Evolutionary conservation across 2,888 invertebrate genomes (phyloP).

Genomic region (Plebejus melissa): DNA sequence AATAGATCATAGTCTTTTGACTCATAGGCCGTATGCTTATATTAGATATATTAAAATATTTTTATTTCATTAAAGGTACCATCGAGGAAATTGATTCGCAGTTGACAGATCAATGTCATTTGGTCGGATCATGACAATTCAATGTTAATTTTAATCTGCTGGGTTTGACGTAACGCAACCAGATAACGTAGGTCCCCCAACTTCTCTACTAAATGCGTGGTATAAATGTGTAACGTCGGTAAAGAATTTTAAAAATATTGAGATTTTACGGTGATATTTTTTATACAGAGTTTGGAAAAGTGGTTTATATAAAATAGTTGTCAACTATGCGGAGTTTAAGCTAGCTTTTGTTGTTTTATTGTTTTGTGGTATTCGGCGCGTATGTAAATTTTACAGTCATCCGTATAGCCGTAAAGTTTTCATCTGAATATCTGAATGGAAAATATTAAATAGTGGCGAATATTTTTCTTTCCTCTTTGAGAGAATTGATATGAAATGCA

Average conservation of each 20-base stretch:
- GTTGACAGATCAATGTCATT: no score
- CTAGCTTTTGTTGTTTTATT: conserved; percentile 18
- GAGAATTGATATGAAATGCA: neutral
- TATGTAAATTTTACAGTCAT: conserved; percentile 17
- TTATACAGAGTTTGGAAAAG: neutral
- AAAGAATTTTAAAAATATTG: neutral
- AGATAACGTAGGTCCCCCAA: neutral
- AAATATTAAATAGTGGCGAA: neutral
- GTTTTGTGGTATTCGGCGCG: conserved; percentile 9
- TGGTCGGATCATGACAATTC: no score
- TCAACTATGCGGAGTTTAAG: conserved; percentile 16
- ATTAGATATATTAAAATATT: no score
- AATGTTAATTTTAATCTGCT: no score
- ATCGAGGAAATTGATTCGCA: no score
- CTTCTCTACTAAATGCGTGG: neutral
- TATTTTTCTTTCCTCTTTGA: neutral
- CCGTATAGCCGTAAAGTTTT: conserved; percentile 16
- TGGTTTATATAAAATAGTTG: conserved; percentile 16
- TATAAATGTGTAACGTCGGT: neutral
- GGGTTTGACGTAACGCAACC: no score
- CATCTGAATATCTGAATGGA: conserved; percentile 15
- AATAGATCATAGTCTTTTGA: no score
- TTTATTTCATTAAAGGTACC: no score
- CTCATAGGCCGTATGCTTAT: no score
- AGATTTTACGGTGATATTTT: neutral